A percentile compares a stretch with the other conserved stretches of the same genome.
Evolutionary conservation across 2,797 vertebrate genomes (phyloP).

Genomic region (Poecile montanus): DNA sequence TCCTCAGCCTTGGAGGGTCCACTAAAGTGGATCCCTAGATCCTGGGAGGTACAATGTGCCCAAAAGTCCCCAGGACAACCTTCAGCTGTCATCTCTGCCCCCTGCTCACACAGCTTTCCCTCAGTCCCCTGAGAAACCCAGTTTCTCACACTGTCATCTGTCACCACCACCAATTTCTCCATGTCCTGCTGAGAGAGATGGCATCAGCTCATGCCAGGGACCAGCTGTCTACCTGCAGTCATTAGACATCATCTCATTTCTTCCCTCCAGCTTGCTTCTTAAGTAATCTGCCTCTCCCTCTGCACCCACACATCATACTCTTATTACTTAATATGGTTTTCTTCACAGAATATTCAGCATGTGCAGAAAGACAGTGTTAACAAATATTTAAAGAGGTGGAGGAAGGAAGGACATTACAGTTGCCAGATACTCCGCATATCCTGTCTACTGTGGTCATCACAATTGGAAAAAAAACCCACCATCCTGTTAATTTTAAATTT

Average conservation of each 20-base stretch:
- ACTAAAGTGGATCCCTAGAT: not conserved
- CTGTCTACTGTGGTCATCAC: not conserved
- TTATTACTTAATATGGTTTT: not conserved
- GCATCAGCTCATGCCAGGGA: fast-evolving
- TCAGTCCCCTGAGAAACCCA: not conserved
- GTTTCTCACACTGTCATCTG: not conserved
- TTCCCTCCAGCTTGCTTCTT: not conserved
- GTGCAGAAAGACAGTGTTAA: not conserved
- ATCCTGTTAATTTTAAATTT: not conserved
- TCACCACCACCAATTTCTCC: not conserved
- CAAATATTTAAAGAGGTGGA: not conserved
- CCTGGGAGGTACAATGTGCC: not conserved
- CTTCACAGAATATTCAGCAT: not conserved
- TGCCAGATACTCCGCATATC: not conserved
- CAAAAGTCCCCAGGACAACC: not conserved
- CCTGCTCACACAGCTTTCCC: not conserved
- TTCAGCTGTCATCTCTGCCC: not conserved
- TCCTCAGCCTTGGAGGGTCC: not conserved
- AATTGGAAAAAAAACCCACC: fast-evolving
- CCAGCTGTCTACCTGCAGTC: not conserved
- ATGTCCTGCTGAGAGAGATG: not conserved
- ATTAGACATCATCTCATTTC: not conserved
- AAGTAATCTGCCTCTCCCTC: not conserved
- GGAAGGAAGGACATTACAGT: not conserved
- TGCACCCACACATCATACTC: not conserved